Evolutionary conservation across 2,113 vertebrate genomes (phyloP), one percentile per base, ranked within the genome.

Genomic region (Hippoglossus stenolepis): DNA sequence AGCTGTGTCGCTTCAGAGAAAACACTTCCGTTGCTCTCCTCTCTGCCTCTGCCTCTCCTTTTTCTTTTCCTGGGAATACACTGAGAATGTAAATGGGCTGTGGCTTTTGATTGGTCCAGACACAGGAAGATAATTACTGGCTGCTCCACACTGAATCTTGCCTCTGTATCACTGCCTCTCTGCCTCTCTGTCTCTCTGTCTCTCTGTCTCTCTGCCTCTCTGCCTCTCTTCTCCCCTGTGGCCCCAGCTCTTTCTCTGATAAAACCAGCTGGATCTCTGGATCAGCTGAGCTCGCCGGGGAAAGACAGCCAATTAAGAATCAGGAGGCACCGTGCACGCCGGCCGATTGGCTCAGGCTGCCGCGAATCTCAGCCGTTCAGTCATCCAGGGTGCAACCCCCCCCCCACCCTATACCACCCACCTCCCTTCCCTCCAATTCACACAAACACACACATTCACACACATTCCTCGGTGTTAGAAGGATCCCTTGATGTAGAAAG

Each of bases 301-400:
- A 84, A 73, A 68, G 63, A 71, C 87, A 90, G 88, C 94, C 94
- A 94, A 95, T 95, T 93, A 94, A 90, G 74, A 89, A 68, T 70
- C 91, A 86, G 90, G 85, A 91, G 87, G 83, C 75, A 83, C 8
- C 85, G 65, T 61, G 73, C 86, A 70, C 73, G 79, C 56, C 18
- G 24, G 66, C 90, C 80, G 92, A 95, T 95, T 95, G 94, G 94
- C 88, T 87, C 66, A 64, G 66, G 54, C 83, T 54, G 60, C 73
- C 21, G 73, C 58, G 63, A 51, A 81, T 84, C 83, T 65, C 72
- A 63, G 77, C 66, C 68, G 78, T 71, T 93, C 84, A 87, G 72
- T 80, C 87, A 85, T 82, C 81, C 65, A 78, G 58, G 65, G 78
- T 75, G 79, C 78, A 80, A 62, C 68, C 63, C 38, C 51, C n/a